Evolutionary conservation across 2,888 invertebrate species (phyloP).

Genomic region (Uropetala carovei): DNA sequence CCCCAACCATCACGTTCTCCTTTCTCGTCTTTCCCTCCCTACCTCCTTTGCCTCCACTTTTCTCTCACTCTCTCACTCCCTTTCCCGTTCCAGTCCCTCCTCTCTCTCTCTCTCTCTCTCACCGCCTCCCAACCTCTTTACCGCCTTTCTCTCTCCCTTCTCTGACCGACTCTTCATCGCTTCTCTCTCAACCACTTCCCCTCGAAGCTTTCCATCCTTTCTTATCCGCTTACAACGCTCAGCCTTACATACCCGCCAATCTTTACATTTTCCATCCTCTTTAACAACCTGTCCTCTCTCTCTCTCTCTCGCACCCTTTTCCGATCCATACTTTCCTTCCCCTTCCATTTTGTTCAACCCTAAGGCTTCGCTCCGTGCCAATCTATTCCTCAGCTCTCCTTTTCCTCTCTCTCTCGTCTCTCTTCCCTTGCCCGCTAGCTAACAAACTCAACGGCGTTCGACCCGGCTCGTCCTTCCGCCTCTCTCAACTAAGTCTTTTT

Average conservation of each 20-base stretch:
- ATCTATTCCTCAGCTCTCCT: neutral
- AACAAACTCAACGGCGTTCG: neutral
- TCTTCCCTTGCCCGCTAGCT: neutral
- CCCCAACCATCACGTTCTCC: neutral
- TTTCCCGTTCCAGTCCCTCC: neutral
- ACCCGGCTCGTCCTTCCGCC: neutral
- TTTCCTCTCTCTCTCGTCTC: neutral
- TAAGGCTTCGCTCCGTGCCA: neutral
- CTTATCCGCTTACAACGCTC: neutral
- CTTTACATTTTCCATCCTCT: neutral
- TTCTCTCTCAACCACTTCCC: neutral
- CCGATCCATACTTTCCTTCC: neutral
- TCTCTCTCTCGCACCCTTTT: neutral
- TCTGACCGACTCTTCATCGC: constrained; percentile 20
- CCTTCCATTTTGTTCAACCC: neutral
- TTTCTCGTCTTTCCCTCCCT: neutral
- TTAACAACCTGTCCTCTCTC: neutral
- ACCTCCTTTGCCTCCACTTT: neutral
- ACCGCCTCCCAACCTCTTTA: neutral
- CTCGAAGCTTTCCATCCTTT: neutral
- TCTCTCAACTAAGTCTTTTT: too few relatives aligned
- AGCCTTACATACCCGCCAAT: constrained; percentile 1
- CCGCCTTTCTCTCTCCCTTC: neutral
- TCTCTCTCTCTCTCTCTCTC: neutral
- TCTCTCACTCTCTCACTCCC: neutral